Evolutionary conservation across 1,140 invertebrate species (phyloP).

Genomic region (Ips nitidus): DNA sequence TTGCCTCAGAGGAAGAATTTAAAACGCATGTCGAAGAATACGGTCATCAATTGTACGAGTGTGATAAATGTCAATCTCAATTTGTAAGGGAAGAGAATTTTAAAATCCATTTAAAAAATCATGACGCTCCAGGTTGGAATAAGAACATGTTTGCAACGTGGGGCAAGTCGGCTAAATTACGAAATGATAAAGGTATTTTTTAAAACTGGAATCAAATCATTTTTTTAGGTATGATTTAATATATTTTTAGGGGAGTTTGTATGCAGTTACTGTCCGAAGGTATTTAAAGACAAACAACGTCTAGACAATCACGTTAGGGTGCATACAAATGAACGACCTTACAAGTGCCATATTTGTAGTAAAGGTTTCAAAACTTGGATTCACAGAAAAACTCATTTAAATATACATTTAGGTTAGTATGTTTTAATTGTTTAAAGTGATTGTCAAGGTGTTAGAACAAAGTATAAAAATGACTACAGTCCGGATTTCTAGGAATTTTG

Average conservation of each 20-base stretch:
- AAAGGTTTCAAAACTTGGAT: constrained; percentile 72
- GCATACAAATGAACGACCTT: constrained; percentile 45
- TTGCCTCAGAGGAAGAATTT: constrained; percentile 19
- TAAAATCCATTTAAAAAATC: constrained; percentile 29
- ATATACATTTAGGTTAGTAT: constrained; percentile 79
- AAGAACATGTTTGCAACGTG: constrained; percentile 28
- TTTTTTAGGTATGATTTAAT: not conserved
- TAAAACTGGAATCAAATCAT: not conserved
- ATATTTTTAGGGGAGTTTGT: constrained; percentile 27
- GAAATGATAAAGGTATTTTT: constrained; percentile 29
- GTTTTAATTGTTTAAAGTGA: constrained; percentile 53
- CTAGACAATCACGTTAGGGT: constrained; percentile 38
- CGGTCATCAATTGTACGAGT: constrained; percentile 20
- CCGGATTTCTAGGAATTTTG: too few species aligned
- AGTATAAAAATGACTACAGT: too few species aligned
- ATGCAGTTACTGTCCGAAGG: constrained; percentile 33
- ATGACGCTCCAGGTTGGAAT: constrained; percentile 33
- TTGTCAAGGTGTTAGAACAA: too few species aligned
- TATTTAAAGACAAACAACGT: constrained; percentile 46
- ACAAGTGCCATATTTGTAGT: constrained; percentile 45
- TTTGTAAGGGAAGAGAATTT: constrained; percentile 29
- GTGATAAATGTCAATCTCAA: constrained; percentile 19
- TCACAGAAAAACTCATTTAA: constrained; percentile 77
- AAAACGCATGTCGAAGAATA: constrained; percentile 20
- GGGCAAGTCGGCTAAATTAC: constrained; percentile 23